Conservation (phyloP, 2,797 vertebrate genomes). For the Manis crassicaudata region DNA sequence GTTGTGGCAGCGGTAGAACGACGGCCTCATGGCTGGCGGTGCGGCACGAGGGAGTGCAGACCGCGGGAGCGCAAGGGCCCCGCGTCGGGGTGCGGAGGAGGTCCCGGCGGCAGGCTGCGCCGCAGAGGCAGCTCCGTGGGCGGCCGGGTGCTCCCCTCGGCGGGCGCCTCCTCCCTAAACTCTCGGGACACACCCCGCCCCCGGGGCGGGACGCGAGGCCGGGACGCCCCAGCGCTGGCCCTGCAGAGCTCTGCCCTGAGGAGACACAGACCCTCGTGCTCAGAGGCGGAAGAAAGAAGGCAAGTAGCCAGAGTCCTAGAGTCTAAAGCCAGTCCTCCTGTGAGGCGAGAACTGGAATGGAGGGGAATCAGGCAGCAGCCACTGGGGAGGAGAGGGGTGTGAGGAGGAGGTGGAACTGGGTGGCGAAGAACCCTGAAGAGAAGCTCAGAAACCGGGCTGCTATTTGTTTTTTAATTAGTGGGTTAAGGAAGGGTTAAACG, state of each 20-base stretch:
- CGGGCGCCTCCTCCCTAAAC: not conserved
- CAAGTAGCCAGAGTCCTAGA: not conserved
- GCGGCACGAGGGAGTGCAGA: not conserved
- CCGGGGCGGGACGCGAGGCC: not conserved
- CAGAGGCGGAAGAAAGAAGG: not conserved
- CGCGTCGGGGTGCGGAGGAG: not conserved
- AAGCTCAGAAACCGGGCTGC: not conserved
- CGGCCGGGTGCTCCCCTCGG: not conserved
- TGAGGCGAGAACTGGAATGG: not conserved
- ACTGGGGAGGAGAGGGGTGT: not conserved
- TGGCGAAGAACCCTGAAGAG: not conserved
- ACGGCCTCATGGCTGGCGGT: slow-evolving; percentile 22
- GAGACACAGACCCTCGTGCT: too few relatives aligned
- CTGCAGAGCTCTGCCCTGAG: not conserved
- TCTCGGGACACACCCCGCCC: slow-evolving; percentile 17
- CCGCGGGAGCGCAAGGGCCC: not conserved
- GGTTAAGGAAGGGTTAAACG: not conserved
- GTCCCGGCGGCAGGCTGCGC: not conserved
- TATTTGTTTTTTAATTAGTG: not conserved
- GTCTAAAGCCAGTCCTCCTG: not conserved
- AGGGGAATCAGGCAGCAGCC: not conserved
- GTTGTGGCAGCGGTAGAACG: slow-evolving; percentile 79
- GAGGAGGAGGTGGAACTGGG: too few relatives aligned
- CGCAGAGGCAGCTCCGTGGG: not conserved
- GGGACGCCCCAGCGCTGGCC: fast-evolving